Base-by-base conservation (phyloP, 2,888 invertebrate species). In the Drosophila diplacantha region DNA sequence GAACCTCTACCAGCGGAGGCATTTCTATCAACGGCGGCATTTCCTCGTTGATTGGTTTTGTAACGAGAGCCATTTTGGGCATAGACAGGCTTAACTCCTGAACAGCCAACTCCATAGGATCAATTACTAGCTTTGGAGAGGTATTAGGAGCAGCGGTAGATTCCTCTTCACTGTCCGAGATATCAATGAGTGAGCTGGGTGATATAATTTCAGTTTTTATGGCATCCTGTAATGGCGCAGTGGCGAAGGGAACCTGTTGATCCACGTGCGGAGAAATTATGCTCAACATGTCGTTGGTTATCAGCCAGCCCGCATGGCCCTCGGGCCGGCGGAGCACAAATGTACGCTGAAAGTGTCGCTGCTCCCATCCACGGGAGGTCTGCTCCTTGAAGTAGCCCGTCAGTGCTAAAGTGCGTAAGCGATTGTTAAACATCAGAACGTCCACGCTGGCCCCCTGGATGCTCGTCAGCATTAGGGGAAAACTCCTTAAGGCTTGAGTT, bases 261-360 rank as follows among this genome's bases (percentile, higher is more conserved):
- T 16, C 3, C 0, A 16, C 5, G 2, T n/a, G 26, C 3, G 20
- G 1, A 2, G 18, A 9, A 16, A 20, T 41, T 5, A 51, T 49
- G 26, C 31, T 37, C 4, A 74, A 34, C 34, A 43, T 51, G 6
- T 74, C 74, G 5, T 65, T 66, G 7, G 24, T 44, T 22, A 73
- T 69, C 2, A 62, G 0, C 72, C 74, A 72, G 3, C 20, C n/a
- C 8, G n/a, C 8, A 18, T 18, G 16, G 2, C 2, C 8, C 5
- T 29, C 26, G 3, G 3, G 4, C 1, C 16, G 11, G n/a, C 35
- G 53, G 24, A 74, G 12, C 0, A 39, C 50, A 46, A 73, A 62
- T 5, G 54, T 56, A 8, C 74, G 66, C 11, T 49, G 43, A 39
- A 54, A 73, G 8, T 22, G 22, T 5, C 59, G 59, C 1, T 4